Base-by-base conservation (phyloP, 1,140 invertebrate genomes). In the Drosophila gunungcola region DNA sequence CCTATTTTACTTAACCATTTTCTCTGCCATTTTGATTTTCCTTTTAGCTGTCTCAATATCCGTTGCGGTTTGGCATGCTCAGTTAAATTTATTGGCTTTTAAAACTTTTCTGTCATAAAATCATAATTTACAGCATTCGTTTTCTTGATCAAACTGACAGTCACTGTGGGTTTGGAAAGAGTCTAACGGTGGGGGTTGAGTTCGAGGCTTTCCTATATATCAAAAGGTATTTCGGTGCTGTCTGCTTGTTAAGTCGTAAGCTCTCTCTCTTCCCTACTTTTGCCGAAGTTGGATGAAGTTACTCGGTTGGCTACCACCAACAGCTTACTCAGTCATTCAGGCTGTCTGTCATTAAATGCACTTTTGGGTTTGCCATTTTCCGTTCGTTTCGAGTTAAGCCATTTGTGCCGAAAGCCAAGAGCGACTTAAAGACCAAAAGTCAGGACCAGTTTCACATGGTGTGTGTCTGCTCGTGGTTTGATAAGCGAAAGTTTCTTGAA, bases 401-500 rank as follows among this genome's bases (percentile, higher is more conserved):
- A 67, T 82, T 75, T 72, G 45, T 67, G 76, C 73, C 79, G 82
- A 88, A 79, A 86, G 74, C 74, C 38, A 29, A 64, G 43, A 83
- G 75, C 55, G 49, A 55, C 53, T 49, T 56, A 64, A 75, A 70
- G 74, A 67, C 49, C 63, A 73, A 68, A 63, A 63, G 77, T 63
- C 55, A 60, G 73, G 73, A 72, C 52, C 27, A 61, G 63, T 79
- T 70, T 88, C 65, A 54, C 13, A 56, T 75, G 29, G 29, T 56
- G 38, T 48, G 72, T 48, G 72, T 64, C 65, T 73, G 64, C 25
- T 38, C 45, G 65, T 48, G 61, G 70, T 78, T 65, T 78, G 85
- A 90, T 80, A 84, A 90, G 80, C 65, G 80, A 89, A 89, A 89
- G 85, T 90, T 84, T 84, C 57, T 80, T 90, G 84, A 89, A 90